These are phyloP conservation scores for Apodemia duryi DNA, from an alignment of 2,888 invertebrate species.

Conservation along the genomic window DNA sequence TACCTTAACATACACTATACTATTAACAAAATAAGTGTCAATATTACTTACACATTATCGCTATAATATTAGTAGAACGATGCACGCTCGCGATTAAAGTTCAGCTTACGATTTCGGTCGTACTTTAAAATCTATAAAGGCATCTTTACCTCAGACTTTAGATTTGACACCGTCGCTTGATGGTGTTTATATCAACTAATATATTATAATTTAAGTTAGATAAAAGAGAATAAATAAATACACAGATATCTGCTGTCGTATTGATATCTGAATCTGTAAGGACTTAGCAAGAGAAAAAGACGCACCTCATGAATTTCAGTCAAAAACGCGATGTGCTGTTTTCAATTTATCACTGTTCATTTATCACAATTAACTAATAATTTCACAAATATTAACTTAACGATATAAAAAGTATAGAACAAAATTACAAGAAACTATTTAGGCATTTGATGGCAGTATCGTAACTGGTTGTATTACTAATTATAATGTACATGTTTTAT, in stretches of 20 bases:
- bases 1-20: constrained; percentile 62
- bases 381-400: constrained; percentile 64
- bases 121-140: constrained; percentile 78
- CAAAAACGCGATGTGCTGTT: constrained; percentile 28
- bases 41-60: constrained; percentile 68
- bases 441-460: constrained; percentile 79
- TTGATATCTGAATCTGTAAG: constrained; percentile 26
- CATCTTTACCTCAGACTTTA: constrained; percentile 80
- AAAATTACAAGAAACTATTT: constrained; percentile 64
- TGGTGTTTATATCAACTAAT: constrained; percentile 69
- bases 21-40: constrained; percentile 76
- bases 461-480: constrained; percentile 74
- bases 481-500: constrained; percentile 65
- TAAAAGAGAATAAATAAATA: constrained; percentile 71
- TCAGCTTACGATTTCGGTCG: constrained; percentile 62
- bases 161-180: constrained; percentile 73
- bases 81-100: constrained; percentile 65
- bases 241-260: constrained; percentile 55
- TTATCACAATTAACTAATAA: constrained; percentile 75
- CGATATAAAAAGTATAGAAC: constrained; percentile 53
- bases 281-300: constrained; percentile 20
- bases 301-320: constrained; percentile 20
- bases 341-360: constrained; percentile 54
- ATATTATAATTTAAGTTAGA: constrained; percentile 66
- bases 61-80: constrained; percentile 69